Base-by-base conservation (phyloP, 2,113 vertebrate species). In the Gadus macrocephalus region DNA sequence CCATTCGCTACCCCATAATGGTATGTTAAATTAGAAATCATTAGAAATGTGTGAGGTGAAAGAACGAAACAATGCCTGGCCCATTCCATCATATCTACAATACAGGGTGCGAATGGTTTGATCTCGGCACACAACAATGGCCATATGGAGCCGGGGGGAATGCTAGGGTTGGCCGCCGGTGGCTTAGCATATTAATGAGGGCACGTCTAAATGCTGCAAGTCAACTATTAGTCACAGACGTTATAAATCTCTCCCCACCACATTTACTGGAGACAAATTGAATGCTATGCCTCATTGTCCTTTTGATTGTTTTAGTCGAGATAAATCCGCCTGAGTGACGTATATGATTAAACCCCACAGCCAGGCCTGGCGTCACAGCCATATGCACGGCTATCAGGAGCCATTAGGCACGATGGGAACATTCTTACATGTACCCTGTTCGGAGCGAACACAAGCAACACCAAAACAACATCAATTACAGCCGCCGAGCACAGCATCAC, bases 121-220 rank as follows among this genome's bases (percentile, higher is more conserved):
- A 77, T 64, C 55, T 70, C 66, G n/a, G 64, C 69, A 16, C n/a
- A 58, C 76, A 86, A 77, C 74, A 72, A 74, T 56, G 70, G 72
- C 63, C 79, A 72, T 83, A 62, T 70, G 76, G 70, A 81, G 77
- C 59, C 59, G 4, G n/a, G 49, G 61, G 77, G 81, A 75, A 76
- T 83, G 77, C 66, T 53, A 4, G 68, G 1, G 28, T 62, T 3
- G 11, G 5, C 42, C 42, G 11, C 25, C 68, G 81, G 42, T 49
- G 42, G 69, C 73, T 76, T 69, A 68, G 79, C 78, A 83, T 83
- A 82, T 79, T 85, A 83, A 87, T 82, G 80, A 83, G 76, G 74
- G 28, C 70, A 58, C 66, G 75, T 68, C 85, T 83, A 82, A 83
- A 78, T 75, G 77, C 74, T 75, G 70, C n/a, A 61, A 73, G 78